These are phyloP conservation scores for Cathartes aura DNA, from an alignment of 2,113 vertebrate genomes.

Conservation along the genomic window DNA sequence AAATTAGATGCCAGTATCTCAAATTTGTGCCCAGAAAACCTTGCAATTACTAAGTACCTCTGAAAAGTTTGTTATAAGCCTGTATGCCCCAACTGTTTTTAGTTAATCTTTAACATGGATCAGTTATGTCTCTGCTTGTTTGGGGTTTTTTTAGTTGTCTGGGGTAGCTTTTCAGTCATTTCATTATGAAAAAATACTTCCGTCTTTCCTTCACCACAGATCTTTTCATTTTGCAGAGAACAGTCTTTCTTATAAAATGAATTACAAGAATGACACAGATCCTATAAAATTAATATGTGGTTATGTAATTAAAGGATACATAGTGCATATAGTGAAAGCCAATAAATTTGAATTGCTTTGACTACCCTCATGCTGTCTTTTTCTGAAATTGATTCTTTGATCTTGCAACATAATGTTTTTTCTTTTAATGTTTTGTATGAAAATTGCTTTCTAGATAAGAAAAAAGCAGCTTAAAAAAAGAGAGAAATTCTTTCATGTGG, in stretches of 20 bases:
- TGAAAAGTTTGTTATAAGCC: background rate
- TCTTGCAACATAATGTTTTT: background rate
- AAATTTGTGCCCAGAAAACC: background rate
- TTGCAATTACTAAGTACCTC: background rate
- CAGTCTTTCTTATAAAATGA: background rate
- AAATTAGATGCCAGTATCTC: background rate
- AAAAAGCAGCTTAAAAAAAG: background rate
- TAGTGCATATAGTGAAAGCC: background rate
- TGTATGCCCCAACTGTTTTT: background rate
- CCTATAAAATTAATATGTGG: background rate
- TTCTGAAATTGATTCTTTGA: background rate
- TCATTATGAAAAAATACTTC: background rate
- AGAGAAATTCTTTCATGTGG: background rate
- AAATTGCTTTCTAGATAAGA: background rate
- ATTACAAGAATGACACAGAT: background rate
- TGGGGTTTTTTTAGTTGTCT: background rate
- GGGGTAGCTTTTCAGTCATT: background rate
- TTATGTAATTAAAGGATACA: background rate
- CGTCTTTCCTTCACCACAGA: background rate
- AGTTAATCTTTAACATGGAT: background rate
- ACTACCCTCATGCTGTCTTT: background rate
- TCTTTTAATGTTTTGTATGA: background rate
- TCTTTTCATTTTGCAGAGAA: background rate
- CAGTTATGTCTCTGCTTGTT: background rate
- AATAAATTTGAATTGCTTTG: background rate